Percentiles rank a stretch among this genome's conserved stretches.
phyloP scores from a whole-genome alignment of 1,140 invertebrate species.

The Drosophila kohkoa region DNA sequence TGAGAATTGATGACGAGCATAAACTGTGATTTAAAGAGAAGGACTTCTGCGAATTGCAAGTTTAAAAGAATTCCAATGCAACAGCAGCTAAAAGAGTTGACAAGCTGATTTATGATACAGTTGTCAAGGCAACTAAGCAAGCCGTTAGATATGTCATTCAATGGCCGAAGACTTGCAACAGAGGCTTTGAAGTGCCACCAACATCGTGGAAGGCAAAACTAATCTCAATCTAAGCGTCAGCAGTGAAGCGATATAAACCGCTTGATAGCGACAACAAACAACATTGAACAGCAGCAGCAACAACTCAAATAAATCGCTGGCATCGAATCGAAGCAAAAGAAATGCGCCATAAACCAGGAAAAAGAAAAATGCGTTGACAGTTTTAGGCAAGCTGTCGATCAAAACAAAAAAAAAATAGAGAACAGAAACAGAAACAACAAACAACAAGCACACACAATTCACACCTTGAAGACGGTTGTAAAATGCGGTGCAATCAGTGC shows the following conservation, averaged over 20 bases:
- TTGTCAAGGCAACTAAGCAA: slow-evolving; percentile 17
- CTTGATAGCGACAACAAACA: slow-evolving; percentile 38
- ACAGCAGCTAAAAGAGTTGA: slow-evolving; percentile 24
- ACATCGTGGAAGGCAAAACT: slow-evolving; percentile 35
- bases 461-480: slow-evolving; percentile 76
- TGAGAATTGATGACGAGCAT: slow-evolving; percentile 1
- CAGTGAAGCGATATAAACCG: slow-evolving; percentile 49
- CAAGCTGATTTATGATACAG: slow-evolving; percentile 45
- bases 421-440: not conserved
- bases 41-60: not conserved
- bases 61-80: not conserved
- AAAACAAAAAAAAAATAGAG: slow-evolving; percentile 41
- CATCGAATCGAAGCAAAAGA: slow-evolving; percentile 53
- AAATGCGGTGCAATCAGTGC: slow-evolving; percentile 77
- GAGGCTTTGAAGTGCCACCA: slow-evolving; percentile 36
- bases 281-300: slow-evolving; percentile 53
- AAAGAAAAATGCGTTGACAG: slow-evolving; percentile 71
- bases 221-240: slow-evolving; percentile 79
- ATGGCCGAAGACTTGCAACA: slow-evolving; percentile 26
- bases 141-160: slow-evolving; percentile 31
- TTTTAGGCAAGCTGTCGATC: slow-evolving; percentile 83
- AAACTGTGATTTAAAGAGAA: not conserved
- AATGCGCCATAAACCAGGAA: slow-evolving; percentile 72
- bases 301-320: slow-evolving; percentile 76
- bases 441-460: slow-evolving; percentile 38